These are phyloP conservation scores for Andrena marginata DNA, from an alignment of 2,888 invertebrate species.

Conservation along the genomic window DNA sequence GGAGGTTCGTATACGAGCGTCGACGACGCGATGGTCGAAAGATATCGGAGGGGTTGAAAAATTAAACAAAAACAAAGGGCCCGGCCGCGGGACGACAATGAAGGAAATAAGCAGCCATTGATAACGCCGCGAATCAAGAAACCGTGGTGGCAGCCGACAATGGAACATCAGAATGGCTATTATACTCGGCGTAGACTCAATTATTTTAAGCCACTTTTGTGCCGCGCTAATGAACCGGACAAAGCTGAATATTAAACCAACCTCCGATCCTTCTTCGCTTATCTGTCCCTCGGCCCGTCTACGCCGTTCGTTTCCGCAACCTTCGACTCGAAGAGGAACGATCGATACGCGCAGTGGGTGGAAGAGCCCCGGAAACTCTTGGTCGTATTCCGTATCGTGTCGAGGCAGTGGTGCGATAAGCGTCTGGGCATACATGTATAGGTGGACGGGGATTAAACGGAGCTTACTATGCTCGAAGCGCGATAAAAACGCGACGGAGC, in stretches of 20 bases:
- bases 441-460: no score
- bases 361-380: background rate
- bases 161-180: slow-evolving; percentile 81
- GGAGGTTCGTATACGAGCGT: slow-evolving; percentile 24
- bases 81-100: slow-evolving; percentile 68
- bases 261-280: slow-evolving; percentile 61
- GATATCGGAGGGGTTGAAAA: slow-evolving; percentile 69
- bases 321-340: slow-evolving; percentile 27
- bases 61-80: slow-evolving; percentile 74
- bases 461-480: no score
- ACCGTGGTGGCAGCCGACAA: slow-evolving; percentile 75
- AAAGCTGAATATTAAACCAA: slow-evolving; percentile 80
- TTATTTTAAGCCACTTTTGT: slow-evolving; percentile 84
- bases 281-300: slow-evolving; percentile 46
- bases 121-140: slow-evolving; percentile 77
- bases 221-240: slow-evolving; percentile 82
- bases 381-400: no score
- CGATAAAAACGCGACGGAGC: background rate
- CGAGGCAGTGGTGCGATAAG: no score
- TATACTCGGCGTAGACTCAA: slow-evolving; percentile 81
- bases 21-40: slow-evolving; percentile 39
- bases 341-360: slow-evolving; percentile 40
- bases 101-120: slow-evolving; percentile 75
- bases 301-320: slow-evolving; percentile 49
- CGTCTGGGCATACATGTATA: no score